Base-by-base conservation (phyloP, 1,140 invertebrate genomes). In the Aphelinus atriplicis region DNA sequence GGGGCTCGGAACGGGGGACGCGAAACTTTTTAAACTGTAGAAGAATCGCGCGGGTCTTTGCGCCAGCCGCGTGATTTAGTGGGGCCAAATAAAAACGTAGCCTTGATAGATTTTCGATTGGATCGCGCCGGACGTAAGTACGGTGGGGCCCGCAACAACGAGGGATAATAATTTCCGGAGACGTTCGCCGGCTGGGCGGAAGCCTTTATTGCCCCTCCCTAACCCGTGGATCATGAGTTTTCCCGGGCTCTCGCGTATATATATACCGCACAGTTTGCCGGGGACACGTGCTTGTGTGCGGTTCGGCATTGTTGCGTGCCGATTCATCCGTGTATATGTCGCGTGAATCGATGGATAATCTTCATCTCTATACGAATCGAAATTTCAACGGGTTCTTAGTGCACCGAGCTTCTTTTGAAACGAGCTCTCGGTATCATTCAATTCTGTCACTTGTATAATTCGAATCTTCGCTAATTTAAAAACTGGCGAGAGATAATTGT, bases 81-180 rank as follows among this genome's bases (percentile, higher is more conserved):
- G 43, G 46, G 45, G 45, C 9, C 26, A 26, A 69, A 64, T 64
- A 64, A 26, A 63, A 70, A 70, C 2, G 45, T 69, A 26, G 53
- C 53, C 57, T 69, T 75, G 70, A 75, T 75, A 42, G 66, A 48
- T 75, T 64, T 64, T 64, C 72, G 26, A 74, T 63, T 63, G 57
- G 58, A 68, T 68, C 43, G 1, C 7, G 57, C 43, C n/a, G 47
- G 43, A 64, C 6, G 51, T 26, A 26, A 26, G 26, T 26, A 26
- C 26, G 26, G 26, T 26, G 26, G 26, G 26, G 26, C 26, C 26
- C 26, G 26, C 26, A 26, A 26, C 3, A 7, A 5, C 1, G 55
- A 45, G 50, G 5, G n/a, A 9, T 63, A 62, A 58, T 73, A 61
- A 73, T 73, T 73, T 66, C 46, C n/a, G 10, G n/a, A 72, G 62